A percentile compares a stretch with the other conserved stretches of the same genome.
These are phyloP conservation scores for Halictus quadricinctus DNA, from an alignment of 2,888 invertebrate species.

Conservation along the genomic window DNA sequence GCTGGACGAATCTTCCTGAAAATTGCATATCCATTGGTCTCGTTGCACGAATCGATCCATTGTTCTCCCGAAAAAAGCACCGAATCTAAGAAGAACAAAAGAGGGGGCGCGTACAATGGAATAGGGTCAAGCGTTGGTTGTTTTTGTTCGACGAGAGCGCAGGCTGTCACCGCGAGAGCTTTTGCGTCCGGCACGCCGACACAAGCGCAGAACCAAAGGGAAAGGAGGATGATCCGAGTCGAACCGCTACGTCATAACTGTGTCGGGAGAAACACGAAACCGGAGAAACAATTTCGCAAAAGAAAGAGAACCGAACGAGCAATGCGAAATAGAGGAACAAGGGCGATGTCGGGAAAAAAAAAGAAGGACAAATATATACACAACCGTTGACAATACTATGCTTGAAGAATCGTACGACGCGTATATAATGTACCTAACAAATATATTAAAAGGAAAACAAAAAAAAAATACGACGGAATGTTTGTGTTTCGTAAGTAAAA, in stretches of 20 bases:
- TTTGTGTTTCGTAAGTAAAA: constrained; percentile 78
- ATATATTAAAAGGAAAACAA: constrained; percentile 65
- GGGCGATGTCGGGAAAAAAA: background rate
- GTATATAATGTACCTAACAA: constrained; percentile 79
- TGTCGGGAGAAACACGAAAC: constrained; percentile 53
- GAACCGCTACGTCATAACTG: constrained; percentile 60
- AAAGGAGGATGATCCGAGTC: constrained; percentile 36
- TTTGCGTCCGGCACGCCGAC: constrained; percentile 68
- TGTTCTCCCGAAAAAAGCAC: constrained; percentile 32
- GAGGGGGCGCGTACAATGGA: constrained; percentile 25
- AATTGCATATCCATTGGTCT: constrained; percentile 36
- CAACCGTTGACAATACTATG: constrained; percentile 82
- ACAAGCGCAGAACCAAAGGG: constrained; percentile 65
- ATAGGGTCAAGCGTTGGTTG: constrained; percentile 35
- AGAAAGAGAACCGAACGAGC: constrained; percentile 20
- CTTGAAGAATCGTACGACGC: constrained; percentile 79
- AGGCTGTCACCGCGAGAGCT: constrained; percentile 59
- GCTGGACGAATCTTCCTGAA: constrained; percentile 21
- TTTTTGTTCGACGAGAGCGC: constrained; percentile 43
- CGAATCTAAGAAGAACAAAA: background rate
- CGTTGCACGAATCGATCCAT: constrained; percentile 47
- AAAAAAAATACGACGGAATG: constrained; percentile 63
- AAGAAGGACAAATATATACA: constrained; percentile 72
- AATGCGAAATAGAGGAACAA: constrained; percentile 31
- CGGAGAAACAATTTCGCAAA: constrained; percentile 60